phyloP scores from a whole-genome alignment of 2,113 vertebrate species.

The Smithornis capensis region DNA sequence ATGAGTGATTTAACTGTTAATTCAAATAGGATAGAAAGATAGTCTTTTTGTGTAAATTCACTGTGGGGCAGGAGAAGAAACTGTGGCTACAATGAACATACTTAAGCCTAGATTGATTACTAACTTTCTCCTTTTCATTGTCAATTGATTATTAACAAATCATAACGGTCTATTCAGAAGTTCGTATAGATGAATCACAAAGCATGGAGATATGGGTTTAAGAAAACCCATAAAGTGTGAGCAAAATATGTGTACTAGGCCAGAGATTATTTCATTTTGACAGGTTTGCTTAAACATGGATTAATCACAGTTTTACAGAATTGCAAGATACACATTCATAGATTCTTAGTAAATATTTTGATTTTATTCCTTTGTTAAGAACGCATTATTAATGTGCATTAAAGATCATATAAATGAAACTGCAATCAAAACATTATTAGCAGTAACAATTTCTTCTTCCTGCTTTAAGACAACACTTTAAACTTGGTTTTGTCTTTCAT shows the following conservation, averaged over 20 bases:
- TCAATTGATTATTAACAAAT: background rate
- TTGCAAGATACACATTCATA: background rate
- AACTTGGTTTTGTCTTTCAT: slow-evolving; percentile 30
- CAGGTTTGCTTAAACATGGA: background rate
- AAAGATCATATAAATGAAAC: slow-evolving; percentile 40
- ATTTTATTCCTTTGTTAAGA: slow-evolving; percentile 55
- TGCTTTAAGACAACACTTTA: slow-evolving; percentile 36
- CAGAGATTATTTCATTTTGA: background rate
- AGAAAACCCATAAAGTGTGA: background rate
- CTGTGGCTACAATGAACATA: background rate
- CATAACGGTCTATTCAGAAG: background rate
- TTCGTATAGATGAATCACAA: background rate
- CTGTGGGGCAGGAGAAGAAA: background rate
- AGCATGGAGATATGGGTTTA: background rate
- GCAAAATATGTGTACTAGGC: background rate
- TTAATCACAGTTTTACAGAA: background rate
- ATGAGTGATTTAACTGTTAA: background rate
- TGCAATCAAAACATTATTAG: slow-evolving; percentile 35
- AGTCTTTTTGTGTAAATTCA: background rate
- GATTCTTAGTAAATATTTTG: slow-evolving; percentile 48
- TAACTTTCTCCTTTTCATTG: background rate
- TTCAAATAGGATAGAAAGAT: background rate
- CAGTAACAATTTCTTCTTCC: slow-evolving; percentile 40
- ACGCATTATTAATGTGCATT: slow-evolving; percentile 35
- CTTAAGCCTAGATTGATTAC: background rate